Evolutionary conservation across 2,113 vertebrate genomes (phyloP).

Genomic region (Bagarius yarrelli): DNA sequence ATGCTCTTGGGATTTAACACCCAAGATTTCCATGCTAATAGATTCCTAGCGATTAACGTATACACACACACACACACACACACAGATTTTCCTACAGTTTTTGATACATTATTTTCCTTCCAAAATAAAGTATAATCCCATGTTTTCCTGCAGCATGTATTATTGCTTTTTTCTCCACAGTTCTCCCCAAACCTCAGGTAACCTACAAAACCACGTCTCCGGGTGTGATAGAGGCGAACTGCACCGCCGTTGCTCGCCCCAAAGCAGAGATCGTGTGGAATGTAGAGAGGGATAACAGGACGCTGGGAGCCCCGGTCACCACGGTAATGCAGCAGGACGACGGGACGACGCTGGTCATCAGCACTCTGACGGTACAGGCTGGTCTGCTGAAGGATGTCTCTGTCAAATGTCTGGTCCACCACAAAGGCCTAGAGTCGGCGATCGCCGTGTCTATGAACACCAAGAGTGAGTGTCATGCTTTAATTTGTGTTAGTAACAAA

Average conservation of each 20-base stretch:
- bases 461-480: conserved; percentile 66
- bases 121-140: neutral
- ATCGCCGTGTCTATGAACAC: conserved; percentile 80
- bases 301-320: conserved; percentile 61
- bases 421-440: conserved; percentile 73
- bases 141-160: neutral
- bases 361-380: conserved; percentile 66
- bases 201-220: conserved; percentile 57
- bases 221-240: conserved; percentile 71
- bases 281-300: conserved; percentile 60
- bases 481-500: neutral
- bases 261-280: conserved; percentile 65
- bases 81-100: neutral
- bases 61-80: neutral
- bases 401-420: conserved; percentile 76
- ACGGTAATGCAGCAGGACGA: conserved; percentile 58
- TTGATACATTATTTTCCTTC: neutral
- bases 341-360: conserved; percentile 73
- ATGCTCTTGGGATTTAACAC: conserved; percentile 15
- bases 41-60: neutral
- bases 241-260: conserved; percentile 66
- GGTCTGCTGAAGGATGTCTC: conserved; percentile 73
- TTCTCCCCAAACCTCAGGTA: conserved; percentile 70
- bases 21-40: neutral
- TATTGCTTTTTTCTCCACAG: conserved; percentile 52